A percentile compares a stretch with the other conserved stretches of the same genome.
These are phyloP conservation scores for Epinotia brunnichana DNA, from an alignment of 2,888 invertebrate species.

Conservation along the genomic window DNA sequence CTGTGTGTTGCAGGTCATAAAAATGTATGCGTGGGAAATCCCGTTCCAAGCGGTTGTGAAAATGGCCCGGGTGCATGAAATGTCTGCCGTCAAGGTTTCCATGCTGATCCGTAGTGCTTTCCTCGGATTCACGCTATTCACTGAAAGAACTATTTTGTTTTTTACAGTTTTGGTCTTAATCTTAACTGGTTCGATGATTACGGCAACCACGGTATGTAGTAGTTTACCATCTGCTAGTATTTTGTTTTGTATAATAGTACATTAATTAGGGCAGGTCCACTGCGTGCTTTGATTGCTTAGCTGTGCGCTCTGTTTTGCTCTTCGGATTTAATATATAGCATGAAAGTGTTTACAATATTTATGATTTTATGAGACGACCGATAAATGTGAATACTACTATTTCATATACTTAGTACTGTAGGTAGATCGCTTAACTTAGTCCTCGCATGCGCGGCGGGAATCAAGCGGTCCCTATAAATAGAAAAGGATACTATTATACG, in stretches of 20 bases:
- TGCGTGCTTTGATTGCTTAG: no score
- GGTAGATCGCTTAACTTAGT: no score
- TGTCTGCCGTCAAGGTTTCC: constrained; percentile 82
- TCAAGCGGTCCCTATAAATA: no score
- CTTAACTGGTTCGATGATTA: constrained; percentile 66
- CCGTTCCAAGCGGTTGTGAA: constrained; percentile 90
- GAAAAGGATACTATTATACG: no score
- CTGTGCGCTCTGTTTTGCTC: no score
- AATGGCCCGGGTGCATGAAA: constrained; percentile 81
- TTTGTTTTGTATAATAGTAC: not conserved
- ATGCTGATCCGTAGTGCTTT: constrained; percentile 86
- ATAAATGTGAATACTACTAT: no score
- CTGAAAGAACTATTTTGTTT: constrained; percentile 88
- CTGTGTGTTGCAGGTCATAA: constrained; percentile 87
- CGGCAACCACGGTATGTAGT: constrained; percentile 68
- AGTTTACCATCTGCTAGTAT: not conserved
- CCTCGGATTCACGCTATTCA: constrained; percentile 88
- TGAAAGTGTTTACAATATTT: no score
- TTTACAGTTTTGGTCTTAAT: constrained; percentile 79
- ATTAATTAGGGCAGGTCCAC: no score
- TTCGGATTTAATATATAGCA: no score
- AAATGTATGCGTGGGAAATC: constrained; percentile 97
- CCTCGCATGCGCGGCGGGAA: no score
- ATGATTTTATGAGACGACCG: no score
- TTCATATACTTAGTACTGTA: no score